Evolutionary conservation across 2,888 invertebrate species (phyloP), one percentile per base, ranked within the genome.

Genomic region (Hesperia comma): DNA sequence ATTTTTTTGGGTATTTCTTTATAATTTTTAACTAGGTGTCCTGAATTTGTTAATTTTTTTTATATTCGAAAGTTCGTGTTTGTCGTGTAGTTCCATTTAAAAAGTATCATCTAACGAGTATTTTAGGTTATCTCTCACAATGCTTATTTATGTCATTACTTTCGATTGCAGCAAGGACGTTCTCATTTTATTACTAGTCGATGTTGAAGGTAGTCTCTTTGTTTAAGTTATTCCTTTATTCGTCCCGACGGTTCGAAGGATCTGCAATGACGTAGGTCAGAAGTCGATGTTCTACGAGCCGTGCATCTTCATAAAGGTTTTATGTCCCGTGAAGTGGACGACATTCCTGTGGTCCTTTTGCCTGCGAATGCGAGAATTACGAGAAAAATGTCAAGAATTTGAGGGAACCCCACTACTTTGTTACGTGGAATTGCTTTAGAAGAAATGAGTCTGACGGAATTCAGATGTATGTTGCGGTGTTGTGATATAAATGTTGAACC

Each of bases 261-360:
- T 51, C 37, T 37, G 12, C 4, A 7, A 46, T 8, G 17, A 12
- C 46, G 1, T 6, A 55, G 66, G 54, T 54, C 46, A 66, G 72
- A n/a, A 57, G 49, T 21, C 61, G 51, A 53, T 61, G 37, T 4
- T 21, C 51, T 32, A 51, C 51, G 61, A 61, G 73, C 73, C 76
- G 79, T 81, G 78, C 80, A 81, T 85, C 84, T 85, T 81, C 82
- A 85, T 87, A 86, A 88, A 86, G 79, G 84, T 77, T 89, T 88
- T 88, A 88, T 87, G 87, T 84, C 68, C 80, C 86, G 85, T 87
- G 86, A 86, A 87, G 82, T 82, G 83, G 79, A 74, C 79, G 67
- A 67, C 78, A 80, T 82, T 79, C 79, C 79, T 68, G 67, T 71
- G 71, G 69, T 69, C 74, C 76, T 74, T 70, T 61, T 61, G 68